These are phyloP conservation scores for Macropodus opercularis DNA, from an alignment of 2,797 vertebrate species.

Conservation along the genomic window DNA sequence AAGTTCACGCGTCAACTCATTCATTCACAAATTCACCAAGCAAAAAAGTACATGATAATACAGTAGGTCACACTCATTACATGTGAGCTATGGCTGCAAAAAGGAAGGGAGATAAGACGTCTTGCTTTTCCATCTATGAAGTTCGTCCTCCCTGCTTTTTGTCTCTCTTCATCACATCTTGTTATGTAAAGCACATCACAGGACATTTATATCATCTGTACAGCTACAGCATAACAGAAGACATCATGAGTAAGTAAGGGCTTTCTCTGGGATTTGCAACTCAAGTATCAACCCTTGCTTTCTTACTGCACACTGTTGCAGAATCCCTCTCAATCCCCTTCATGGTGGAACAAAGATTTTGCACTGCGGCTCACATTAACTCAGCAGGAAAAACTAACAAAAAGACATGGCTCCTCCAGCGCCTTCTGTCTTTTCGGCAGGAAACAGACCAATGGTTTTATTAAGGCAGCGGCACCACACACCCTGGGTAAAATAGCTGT, in stretches of 20 bases:
- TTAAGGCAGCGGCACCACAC: slow-evolving; percentile 66
- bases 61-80: slow-evolving; percentile 21
- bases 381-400: slow-evolving; percentile 56
- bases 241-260: slow-evolving; percentile 35
- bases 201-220: slow-evolving; percentile 48
- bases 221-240: slow-evolving; percentile 46
- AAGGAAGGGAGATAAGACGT: slow-evolving; percentile 32
- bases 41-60: slow-evolving; percentile 53
- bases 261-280: slow-evolving; percentile 61
- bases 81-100: slow-evolving; percentile 36
- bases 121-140: slow-evolving; percentile 37
- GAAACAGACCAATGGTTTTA: slow-evolving; percentile 74
- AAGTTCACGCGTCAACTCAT: slow-evolving; percentile 27
- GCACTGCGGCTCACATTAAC: slow-evolving; percentile 59
- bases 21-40: slow-evolving; percentile 11
- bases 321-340: slow-evolving; percentile 64
- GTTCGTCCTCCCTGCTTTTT: slow-evolving; percentile 28
- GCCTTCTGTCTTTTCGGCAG: slow-evolving; percentile 66
- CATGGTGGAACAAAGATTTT: slow-evolving; percentile 69
- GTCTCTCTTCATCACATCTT: slow-evolving; percentile 40
- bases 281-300: slow-evolving; percentile 49
- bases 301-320: slow-evolving; percentile 55
- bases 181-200: slow-evolving; percentile 57
- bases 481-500: slow-evolving; percentile 77
- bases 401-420: slow-evolving; percentile 51